Base-by-base conservation (phyloP, 2,888 invertebrate genomes). In the Podotricha telesiphe region DNA sequence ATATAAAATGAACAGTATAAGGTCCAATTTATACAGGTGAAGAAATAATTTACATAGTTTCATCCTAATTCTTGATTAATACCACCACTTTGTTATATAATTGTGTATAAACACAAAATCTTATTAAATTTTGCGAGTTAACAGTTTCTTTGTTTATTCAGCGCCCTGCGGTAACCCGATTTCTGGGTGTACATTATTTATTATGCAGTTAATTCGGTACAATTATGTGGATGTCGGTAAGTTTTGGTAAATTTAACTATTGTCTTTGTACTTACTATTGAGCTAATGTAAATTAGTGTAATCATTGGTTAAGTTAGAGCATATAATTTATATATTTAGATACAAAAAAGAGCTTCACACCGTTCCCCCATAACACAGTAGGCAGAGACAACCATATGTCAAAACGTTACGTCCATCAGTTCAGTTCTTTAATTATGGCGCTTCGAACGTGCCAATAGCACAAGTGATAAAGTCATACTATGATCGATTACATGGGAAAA, bases 111-210 rank as follows among this genome's bases (percentile, higher is more conserved):
- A 19, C 40, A 40, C 45, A 40, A 59, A 70, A 67, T 62, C 51
- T 59, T 56, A 72, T 70, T 68, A 70, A 73, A 65, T 47, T n/a
- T 50, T 69, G 65, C 56, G 66, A 72, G 72, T 73, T 73, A 70
- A 58, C 66, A 65, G 72, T 70, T 73, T 73, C 76, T 77, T 79
- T 77, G 78, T 71, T 76, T 74, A 76, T 68, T 70, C 69, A 73
- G 71, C 72, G 68, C 70, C 71, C 74, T 76, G 80, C 83, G 68
- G 71, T 76, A 79, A 87, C 78, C 75, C 78, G 80, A 85, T 87
- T 86, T 83, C 71, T 74, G 67, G 78, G 82, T 86, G 84, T 85
- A 81, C 78, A 73, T 73, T 81, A 85, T 84, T 85, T 85, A 84
- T 86, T 83, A 86, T 84, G 77, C 78, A 82, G 82, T 79, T 79